Evolutionary conservation across 2,113 vertebrate genomes (phyloP).

Genomic region (Solenodon paradoxus): DNA sequence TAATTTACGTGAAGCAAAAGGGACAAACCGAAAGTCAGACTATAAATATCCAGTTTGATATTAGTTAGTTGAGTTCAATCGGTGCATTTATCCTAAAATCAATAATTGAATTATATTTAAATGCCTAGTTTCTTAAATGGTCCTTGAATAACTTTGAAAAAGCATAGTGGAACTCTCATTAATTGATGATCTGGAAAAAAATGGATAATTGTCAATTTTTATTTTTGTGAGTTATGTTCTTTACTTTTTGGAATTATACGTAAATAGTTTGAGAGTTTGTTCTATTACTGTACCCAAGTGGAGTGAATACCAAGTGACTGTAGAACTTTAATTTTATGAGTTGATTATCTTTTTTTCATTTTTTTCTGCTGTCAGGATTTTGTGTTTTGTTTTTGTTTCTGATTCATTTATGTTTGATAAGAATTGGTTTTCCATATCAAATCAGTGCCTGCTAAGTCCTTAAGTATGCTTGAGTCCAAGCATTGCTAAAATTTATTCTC

Average conservation of each 20-base stretch:
- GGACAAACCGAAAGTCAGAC: neutral
- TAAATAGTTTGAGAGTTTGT: neutral
- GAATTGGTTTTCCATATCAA: neutral
- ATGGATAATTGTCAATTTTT: no score
- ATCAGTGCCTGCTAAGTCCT: fast-evolving
- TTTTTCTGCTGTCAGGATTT: neutral
- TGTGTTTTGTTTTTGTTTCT: neutral
- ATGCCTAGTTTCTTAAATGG: neutral
- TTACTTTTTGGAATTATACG: neutral
- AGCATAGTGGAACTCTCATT: neutral
- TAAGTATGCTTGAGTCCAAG: neutral
- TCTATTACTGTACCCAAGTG: neutral
- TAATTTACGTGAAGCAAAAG: neutral
- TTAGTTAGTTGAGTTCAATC: neutral
- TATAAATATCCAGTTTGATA: neutral
- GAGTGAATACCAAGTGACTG: neutral
- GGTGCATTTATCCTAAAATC: neutral
- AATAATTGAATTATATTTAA: neutral
- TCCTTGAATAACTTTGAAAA: neutral
- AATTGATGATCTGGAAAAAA: neutral
- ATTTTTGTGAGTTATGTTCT: neutral
- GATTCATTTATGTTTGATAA: neutral
- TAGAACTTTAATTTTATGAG: neutral
- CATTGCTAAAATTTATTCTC: neutral
- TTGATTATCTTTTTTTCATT: neutral